Conservation (phyloP, 2,888 invertebrate species). For the Drosophila nr. perissopoda region DNA sequence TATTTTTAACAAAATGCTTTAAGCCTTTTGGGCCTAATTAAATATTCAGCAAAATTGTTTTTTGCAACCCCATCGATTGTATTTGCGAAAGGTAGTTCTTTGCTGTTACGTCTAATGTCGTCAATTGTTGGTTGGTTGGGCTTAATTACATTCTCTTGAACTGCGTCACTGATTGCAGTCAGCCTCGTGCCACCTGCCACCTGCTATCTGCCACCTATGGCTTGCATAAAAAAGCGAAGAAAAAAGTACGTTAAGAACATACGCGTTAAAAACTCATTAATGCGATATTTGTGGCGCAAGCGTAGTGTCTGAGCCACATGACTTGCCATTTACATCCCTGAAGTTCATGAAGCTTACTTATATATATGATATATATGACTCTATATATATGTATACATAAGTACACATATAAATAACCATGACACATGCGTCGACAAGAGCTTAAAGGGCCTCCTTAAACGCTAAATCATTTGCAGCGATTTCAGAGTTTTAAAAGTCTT, state of each 20-base stretch:
- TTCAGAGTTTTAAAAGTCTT: conserved; percentile 1
- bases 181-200: conserved; percentile 27
- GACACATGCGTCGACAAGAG: conserved; percentile 30
- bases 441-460: conserved; percentile 26
- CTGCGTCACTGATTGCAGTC: conserved; percentile 38
- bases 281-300: conserved; percentile 42
- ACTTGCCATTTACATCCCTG: conserved; percentile 48
- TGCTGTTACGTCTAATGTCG: conserved; percentile 36
- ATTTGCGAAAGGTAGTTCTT: conserved; percentile 45
- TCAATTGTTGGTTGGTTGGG: conserved; percentile 30
- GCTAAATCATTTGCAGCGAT: conserved; percentile 26
- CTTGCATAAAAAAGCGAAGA: conserved; percentile 10
- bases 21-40: conserved; percentile 62
- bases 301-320: conserved; percentile 30
- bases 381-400: conserved; percentile 4
- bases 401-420: conserved; percentile 21
- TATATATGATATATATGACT: conserved; percentile 1
- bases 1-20: conserved; percentile 23
- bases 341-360: conserved; percentile 31
- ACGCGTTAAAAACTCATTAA: conserved; percentile 60
- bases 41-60: conserved; percentile 55
- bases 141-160: conserved; percentile 50
- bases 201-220: not conserved
- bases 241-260: conserved; percentile 40
- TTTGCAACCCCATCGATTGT: conserved; percentile 58